phyloP scores from a whole-genome alignment of 2,113 vertebrate species.

The Leptosomus discolor region DNA sequence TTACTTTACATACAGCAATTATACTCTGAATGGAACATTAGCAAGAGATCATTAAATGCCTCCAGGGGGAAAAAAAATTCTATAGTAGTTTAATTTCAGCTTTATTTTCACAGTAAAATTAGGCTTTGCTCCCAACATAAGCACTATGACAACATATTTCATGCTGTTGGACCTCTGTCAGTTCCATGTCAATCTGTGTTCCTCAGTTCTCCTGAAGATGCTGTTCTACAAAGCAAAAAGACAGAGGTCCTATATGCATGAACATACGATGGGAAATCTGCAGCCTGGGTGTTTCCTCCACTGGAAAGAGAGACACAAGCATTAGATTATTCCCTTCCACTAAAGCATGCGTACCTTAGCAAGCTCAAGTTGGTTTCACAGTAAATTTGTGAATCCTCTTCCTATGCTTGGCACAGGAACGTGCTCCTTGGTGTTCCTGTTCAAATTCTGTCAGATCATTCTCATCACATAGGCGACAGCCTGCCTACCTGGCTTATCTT shows the following conservation, averaged over 20 bases:
- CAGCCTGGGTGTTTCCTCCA: neutral
- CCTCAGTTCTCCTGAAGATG: neutral
- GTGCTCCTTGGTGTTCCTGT: neutral
- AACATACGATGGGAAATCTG: neutral
- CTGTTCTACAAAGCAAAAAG: neutral
- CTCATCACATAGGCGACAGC: neutral
- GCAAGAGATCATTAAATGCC: neutral
- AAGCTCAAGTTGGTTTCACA: neutral
- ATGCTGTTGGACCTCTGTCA: neutral
- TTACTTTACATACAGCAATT: slow-evolving; percentile 44
- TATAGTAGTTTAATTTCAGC: neutral
- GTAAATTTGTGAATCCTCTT: neutral
- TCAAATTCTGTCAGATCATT: neutral
- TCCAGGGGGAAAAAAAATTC: neutral
- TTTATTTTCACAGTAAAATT: slow-evolving; percentile 1
- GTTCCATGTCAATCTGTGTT: neutral
- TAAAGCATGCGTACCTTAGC: neutral
- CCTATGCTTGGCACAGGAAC: neutral
- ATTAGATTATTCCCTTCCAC: neutral
- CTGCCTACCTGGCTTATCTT: neutral
- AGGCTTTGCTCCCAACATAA: neutral
- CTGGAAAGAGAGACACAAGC: neutral
- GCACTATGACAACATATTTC: neutral
- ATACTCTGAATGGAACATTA: slow-evolving; percentile 2
- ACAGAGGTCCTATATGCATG: neutral